Evolutionary conservation across 2,888 invertebrate genomes (phyloP), one percentile per base, ranked within the genome.

Genomic region (Dolomedes plantarius): DNA sequence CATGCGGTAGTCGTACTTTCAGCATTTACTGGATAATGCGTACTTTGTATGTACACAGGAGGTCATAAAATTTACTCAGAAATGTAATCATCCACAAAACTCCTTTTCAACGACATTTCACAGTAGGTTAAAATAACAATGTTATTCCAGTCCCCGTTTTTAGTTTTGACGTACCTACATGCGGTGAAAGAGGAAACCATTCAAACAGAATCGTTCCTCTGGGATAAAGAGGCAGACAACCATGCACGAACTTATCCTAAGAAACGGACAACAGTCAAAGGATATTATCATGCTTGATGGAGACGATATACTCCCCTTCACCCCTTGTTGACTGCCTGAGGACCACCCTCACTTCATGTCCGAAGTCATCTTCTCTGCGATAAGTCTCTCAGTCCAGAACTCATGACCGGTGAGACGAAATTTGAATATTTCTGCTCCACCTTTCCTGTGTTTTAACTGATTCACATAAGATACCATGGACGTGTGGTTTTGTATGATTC

Each of bases 331-430:
- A 46, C 16, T 13, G 16, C 2, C 2, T 3, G 13, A 23, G 56
- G 56, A 56, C 56, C 56, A 56, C 56, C 56, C 56, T 56, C 23
- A 23, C 56, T 56, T 23, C 41, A 16, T 46, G 41, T 46, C 41
- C 41, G 41, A 16, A 13, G 41, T 46, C 41, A 16, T 16, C 9
- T 46, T 11, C 13, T 46, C 41, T 46, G n/a, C n/a, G n/a, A n/a
- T n/a, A n/a, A n/a, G n/a, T n/a, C n/a, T n/a, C n/a, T n/a, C n/a
- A n/a, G n/a, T n/a, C n/a, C n/a, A n/a, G n/a, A n/a, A n/a, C n/a
- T n/a, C n/a, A n/a, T n/a, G n/a, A n/a, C n/a, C n/a, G n/a, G n/a
- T n/a, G n/a, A n/a, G n/a, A n/a, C n/a, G n/a, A n/a, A n/a, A n/a
- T n/a, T n/a, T n/a, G n/a, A n/a, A n/a, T n/a, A n/a, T n/a, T n/a